phyloP scores from a whole-genome alignment of 2,113 vertebrate species.

The Labeo catla region DNA sequence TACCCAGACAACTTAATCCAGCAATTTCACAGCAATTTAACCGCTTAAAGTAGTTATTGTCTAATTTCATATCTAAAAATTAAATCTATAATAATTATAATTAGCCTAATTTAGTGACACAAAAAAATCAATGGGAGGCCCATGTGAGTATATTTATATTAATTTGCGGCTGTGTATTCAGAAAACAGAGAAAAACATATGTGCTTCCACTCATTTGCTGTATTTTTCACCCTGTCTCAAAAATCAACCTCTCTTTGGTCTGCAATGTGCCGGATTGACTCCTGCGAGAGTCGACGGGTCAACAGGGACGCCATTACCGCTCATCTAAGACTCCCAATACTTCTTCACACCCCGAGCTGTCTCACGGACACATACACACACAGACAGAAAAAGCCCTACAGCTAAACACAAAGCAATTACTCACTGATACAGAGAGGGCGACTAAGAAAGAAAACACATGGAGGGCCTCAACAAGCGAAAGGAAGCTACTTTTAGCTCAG shows the following conservation, averaged over 20 bases:
- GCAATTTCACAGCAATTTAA: conserved; percentile 3
- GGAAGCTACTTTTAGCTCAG: neutral
- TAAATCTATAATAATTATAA: neutral
- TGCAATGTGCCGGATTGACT: neutral
- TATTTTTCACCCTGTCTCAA: neutral
- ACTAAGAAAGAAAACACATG: neutral
- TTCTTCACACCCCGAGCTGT: conserved; percentile 51
- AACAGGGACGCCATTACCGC: conserved; percentile 48
- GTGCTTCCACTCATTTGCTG: neutral
- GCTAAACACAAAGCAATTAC: conserved; percentile 35
- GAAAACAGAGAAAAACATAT: neutral
- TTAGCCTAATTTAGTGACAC: neutral
- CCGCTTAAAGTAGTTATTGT: neutral
- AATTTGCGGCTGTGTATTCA: neutral
- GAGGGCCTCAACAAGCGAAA: neutral
- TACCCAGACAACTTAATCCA: neutral
- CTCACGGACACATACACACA: conserved; percentile 30
- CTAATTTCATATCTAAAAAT: neutral
- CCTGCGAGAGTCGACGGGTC: conserved; percentile 1
- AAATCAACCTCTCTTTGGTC: conserved; percentile 5
- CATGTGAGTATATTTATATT: neutral
- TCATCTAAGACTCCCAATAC: conserved; percentile 24
- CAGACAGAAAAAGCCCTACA: neutral
- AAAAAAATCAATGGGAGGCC: neutral
- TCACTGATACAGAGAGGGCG: neutral